phyloP scores from a whole-genome alignment of 92 coral and sea anemone species.

The Desmophyllum pertusum region DNA sequence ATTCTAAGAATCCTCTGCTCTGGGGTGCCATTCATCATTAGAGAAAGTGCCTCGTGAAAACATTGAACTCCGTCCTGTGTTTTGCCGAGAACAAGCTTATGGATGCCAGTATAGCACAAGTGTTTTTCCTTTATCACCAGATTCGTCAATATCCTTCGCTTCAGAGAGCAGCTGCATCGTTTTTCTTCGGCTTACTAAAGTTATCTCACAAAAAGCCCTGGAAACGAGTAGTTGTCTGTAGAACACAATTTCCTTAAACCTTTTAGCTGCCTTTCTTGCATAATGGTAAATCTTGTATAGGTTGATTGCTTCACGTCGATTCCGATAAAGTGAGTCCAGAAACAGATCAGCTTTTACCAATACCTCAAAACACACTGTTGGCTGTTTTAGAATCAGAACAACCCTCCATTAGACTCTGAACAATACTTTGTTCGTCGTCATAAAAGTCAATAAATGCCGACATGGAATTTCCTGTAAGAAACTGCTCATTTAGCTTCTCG shows the following conservation, averaged over 20 bases:
- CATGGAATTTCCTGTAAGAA: not conserved
- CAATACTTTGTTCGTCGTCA: not conserved
- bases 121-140: not conserved
- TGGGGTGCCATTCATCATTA: not conserved
- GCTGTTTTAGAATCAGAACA: not conserved
- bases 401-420: not conserved
- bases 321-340: not conserved
- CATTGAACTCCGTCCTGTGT: not conserved
- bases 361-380: not conserved
- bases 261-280: not conserved
- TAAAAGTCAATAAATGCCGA: not conserved
- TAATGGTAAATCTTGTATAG: not conserved
- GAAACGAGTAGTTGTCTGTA: not conserved
- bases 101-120: not conserved
- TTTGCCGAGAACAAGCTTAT: not conserved
- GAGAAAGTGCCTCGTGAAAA: not conserved
- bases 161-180: not conserved
- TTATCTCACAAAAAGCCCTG: not conserved
- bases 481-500: not conserved
- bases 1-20: not conserved
- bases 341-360: not conserved
- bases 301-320: not conserved
- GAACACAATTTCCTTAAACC: not conserved
- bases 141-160: not conserved
- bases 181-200: not conserved